Evolutionary conservation across 2,888 invertebrate genomes (phyloP).

Genomic region (Bombylius discolor): DNA sequence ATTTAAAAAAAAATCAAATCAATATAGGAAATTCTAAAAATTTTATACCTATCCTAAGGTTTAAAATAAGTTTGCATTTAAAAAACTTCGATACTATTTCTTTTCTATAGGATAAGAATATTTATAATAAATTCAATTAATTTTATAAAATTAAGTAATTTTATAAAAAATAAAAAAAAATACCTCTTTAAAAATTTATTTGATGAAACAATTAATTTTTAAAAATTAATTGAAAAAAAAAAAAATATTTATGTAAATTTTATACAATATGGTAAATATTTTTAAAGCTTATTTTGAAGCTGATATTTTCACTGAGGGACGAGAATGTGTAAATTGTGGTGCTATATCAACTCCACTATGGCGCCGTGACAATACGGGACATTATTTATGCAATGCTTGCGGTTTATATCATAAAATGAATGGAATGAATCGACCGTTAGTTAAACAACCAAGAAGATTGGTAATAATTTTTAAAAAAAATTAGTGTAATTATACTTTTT

Average conservation of each 20-base stretch:
- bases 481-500: no score
- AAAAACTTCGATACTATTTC: no score
- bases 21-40: no score
- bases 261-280: slow-evolving; percentile 12
- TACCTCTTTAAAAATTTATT: neutral
- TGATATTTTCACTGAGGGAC: slow-evolving; percentile 59
- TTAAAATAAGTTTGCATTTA: no score
- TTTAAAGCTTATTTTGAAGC: slow-evolving; percentile 37
- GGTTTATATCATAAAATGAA: slow-evolving; percentile 97
- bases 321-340: slow-evolving; percentile 97
- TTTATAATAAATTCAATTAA: slow-evolving; percentile 23
- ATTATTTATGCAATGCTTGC: slow-evolving; percentile 99
- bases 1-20: no score
- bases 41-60: no score
- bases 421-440: slow-evolving; percentile 83
- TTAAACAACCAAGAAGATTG: slow-evolving; percentile 83
- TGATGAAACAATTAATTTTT: slow-evolving; percentile 4
- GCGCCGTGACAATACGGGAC: slow-evolving; percentile 97
- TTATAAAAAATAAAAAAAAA: neutral
- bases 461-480: slow-evolving; percentile 40
- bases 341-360: slow-evolving; percentile 95
- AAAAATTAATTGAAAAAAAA: slow-evolving; percentile 1
- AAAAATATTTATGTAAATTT: slow-evolving; percentile 2
- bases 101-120: neutral
- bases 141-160: neutral